Evolutionary conservation across 2,888 invertebrate genomes (phyloP).

Genomic region (Apodemia zela): DNA sequence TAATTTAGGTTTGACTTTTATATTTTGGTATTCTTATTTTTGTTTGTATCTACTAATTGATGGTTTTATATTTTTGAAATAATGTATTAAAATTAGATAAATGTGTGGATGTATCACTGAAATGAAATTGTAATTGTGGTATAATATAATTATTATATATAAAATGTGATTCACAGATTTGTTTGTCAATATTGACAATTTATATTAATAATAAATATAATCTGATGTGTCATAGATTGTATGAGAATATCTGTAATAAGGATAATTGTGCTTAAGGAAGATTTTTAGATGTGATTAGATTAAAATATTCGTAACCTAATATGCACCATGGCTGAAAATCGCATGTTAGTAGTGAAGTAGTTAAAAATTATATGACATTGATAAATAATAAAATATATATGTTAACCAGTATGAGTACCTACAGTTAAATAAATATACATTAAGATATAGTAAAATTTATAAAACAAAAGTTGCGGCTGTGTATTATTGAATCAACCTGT

Average conservation of each 20-base stretch:
- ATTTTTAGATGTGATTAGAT: constrained; percentile 43
- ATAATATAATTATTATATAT: constrained; percentile 23
- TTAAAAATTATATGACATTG: constrained; percentile 39
- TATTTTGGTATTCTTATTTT: neutral
- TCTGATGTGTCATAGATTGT: constrained; percentile 39
- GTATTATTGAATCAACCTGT: constrained; percentile 58
- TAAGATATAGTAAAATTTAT: constrained; percentile 38
- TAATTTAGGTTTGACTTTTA: neutral
- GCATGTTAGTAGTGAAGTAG: constrained; percentile 48
- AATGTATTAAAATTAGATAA: constrained; percentile 34
- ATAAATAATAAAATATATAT: constrained; percentile 38
- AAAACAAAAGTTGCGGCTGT: constrained; percentile 54
- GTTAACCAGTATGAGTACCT: constrained; percentile 35
- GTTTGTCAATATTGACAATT: constrained; percentile 1
- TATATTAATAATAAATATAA: constrained; percentile 43
- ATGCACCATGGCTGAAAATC: constrained; percentile 52
- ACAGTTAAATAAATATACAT: constrained; percentile 42
- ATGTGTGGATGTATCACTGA: constrained; percentile 43
- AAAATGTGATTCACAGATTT: constrained; percentile 15
- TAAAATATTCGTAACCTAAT: constrained; percentile 34
- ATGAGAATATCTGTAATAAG: constrained; percentile 37
- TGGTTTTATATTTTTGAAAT: constrained; percentile 29
- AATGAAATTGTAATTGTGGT: constrained; percentile 26
- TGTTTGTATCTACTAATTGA: constrained; percentile 17
- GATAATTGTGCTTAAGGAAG: constrained; percentile 41